Percentiles rank a stretch among this genome's conserved stretches.
phyloP scores from a whole-genome alignment of 2,797 vertebrate species.

The Cirrhinus mrigala region DNA sequence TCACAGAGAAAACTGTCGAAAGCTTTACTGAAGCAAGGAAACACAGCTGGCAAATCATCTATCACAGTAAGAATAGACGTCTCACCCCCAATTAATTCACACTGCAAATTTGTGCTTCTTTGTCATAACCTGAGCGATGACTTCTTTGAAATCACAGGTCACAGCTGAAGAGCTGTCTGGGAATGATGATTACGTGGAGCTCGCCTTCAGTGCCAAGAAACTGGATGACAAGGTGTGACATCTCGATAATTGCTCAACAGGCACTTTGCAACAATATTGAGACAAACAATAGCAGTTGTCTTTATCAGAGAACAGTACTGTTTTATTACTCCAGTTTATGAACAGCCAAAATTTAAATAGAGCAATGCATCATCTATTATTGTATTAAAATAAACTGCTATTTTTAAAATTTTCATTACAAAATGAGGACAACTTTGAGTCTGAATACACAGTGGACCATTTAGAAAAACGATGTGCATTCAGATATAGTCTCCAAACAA shows the following conservation, averaged over 20 bases:
- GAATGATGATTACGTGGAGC: slow-evolving; percentile 97
- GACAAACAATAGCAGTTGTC: background rate
- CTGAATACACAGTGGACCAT: background rate
- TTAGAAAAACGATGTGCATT: background rate
- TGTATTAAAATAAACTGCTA: background rate
- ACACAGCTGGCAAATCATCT: slow-evolving; percentile 95
- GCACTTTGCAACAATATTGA: background rate
- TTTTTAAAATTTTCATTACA: background rate
- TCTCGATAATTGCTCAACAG: background rate
- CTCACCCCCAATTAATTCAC: slow-evolving; percentile 28
- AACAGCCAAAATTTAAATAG: background rate
- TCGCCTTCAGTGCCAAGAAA: slow-evolving; percentile 96
- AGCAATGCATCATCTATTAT: slow-evolving; percentile 1
- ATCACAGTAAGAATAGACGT: slow-evolving; percentile 87
- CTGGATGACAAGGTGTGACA: slow-evolving; percentile 91
- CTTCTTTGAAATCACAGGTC: slow-evolving; percentile 69
- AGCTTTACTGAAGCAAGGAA: slow-evolving; percentile 95
- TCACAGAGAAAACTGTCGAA: slow-evolving; percentile 97
- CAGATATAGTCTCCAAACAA: background rate
- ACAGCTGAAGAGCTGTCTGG: slow-evolving; percentile 89
- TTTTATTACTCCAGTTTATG: background rate
- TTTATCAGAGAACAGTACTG: background rate
- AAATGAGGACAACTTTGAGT: background rate
- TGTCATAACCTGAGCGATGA: slow-evolving; percentile 66
- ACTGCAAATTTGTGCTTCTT: background rate